phyloP scores from a whole-genome alignment of 1,140 invertebrate genomes.

The Danaus plexippus region DNA sequence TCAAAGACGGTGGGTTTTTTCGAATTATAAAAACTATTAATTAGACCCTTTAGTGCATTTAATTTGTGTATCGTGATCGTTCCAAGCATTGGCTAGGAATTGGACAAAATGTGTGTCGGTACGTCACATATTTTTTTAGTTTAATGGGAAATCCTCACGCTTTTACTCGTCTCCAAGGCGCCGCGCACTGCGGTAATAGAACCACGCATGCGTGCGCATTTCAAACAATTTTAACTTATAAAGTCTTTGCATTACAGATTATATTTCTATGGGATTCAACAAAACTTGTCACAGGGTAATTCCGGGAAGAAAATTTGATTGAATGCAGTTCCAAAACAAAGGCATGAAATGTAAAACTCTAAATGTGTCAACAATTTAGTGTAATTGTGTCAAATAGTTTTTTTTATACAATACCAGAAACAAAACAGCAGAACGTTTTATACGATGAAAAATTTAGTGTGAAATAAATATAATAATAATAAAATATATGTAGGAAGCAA shows the following conservation, averaged over 20 bases:
- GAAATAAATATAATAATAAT: too few species aligned
- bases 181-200: conserved; percentile 45
- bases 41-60: too few species aligned
- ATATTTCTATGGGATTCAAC: conserved; percentile 5
- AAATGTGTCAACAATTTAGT: too few species aligned
- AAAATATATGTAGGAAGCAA: too few species aligned
- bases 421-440: too few species aligned
- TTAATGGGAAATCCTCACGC: conserved; percentile 39
- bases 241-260: conserved; percentile 2
- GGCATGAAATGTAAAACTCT: too few species aligned
- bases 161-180: conserved; percentile 34
- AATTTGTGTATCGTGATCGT: background rate
- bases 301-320: conserved; percentile 22
- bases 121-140: conserved; percentile 32
- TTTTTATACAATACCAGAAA: too few species aligned
- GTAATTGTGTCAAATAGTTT: too few species aligned
- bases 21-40: too few species aligned
- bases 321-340: conserved; percentile 19
- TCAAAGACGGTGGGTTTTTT: too few species aligned
- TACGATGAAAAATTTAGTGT: too few species aligned
- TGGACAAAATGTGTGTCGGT: conserved; percentile 31
- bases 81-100: conserved; percentile 13
- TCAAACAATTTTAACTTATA: conserved; percentile 18
- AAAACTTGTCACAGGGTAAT: conserved; percentile 23
- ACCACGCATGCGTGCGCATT: conserved; percentile 47